Conservation (phyloP, 2,888 invertebrate genomes). For the Acleris literana region DNA sequence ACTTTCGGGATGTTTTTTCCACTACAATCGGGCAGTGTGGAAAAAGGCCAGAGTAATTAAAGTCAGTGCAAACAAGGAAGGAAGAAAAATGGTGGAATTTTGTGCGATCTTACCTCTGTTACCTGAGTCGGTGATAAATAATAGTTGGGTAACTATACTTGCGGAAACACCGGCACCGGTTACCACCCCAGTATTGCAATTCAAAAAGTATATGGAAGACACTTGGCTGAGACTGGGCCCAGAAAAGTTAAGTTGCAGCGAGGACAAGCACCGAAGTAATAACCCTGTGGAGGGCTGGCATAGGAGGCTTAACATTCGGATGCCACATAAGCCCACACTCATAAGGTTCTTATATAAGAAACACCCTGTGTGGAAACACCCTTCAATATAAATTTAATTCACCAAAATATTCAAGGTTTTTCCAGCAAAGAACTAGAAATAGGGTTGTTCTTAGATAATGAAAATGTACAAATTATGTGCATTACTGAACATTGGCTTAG, state of each 20-base stretch:
- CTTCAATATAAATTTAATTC: too few species aligned
- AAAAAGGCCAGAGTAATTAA: conserved; percentile 3
- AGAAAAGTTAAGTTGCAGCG: conserved; percentile 15
- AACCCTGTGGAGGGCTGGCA: conserved; percentile 5
- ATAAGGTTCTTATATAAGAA: conserved; percentile 7
- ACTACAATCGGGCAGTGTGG: conserved; percentile 9
- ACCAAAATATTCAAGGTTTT: too few species aligned
- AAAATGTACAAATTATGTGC: too few species aligned
- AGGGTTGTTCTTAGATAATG: too few species aligned
- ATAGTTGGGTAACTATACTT: conserved; percentile 3
- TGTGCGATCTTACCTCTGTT: conserved; percentile 13
- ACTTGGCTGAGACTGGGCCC: conserved; percentile 17
- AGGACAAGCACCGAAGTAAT: conserved; percentile 2
- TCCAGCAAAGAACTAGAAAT: too few species aligned
- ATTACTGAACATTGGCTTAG: too few species aligned
- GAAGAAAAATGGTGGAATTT: conserved; percentile 9
- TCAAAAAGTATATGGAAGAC: conserved; percentile 4
- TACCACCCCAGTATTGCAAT: background rate
- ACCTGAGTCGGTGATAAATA: conserved; percentile 16
- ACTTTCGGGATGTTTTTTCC: conserved; percentile 7
- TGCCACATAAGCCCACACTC: conserved; percentile 8
- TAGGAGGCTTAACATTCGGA: conserved; percentile 9
- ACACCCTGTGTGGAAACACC: too few species aligned
- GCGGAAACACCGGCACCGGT: conserved; percentile 2
- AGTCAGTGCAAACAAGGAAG: conserved; percentile 10